These are phyloP conservation scores for Patagioenas fasciata DNA, from an alignment of 2,113 vertebrate genomes.

Conservation along the genomic window DNA sequence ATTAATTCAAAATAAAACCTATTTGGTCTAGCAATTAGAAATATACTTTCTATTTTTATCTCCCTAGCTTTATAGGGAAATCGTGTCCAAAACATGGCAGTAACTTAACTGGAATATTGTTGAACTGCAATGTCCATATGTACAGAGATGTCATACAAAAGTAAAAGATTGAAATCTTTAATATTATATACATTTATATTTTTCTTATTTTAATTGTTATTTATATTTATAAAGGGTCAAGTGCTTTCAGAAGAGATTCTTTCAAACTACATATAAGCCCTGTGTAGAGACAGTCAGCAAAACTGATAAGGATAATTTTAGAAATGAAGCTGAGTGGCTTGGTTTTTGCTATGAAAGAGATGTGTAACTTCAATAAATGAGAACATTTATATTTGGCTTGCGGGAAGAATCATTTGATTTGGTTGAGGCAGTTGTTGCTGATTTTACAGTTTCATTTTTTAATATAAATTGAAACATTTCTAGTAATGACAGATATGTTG, in stretches of 20 bases:
- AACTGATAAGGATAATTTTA: conserved; percentile 34
- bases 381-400: conserved; percentile 34
- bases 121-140: neutral
- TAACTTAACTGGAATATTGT: neutral
- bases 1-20: neutral
- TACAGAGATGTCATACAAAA: neutral
- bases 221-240: neutral
- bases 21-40: neutral
- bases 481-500: conserved; percentile 28
- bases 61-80: neutral
- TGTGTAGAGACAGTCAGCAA: conserved; percentile 10
- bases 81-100: neutral
- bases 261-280: neutral
- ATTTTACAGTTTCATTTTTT: conserved; percentile 57
- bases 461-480: conserved; percentile 51
- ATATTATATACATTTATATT: neutral
- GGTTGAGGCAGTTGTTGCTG: conserved; percentile 42
- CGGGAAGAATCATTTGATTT: conserved; percentile 31
- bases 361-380: neutral
- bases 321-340: conserved; percentile 15
- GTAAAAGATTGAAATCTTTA: neutral
- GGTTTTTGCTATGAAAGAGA: neutral
- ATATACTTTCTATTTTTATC: neutral
- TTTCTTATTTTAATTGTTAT: neutral
- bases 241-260: neutral